Evolutionary conservation across 2,888 invertebrate genomes (phyloP).

Genomic region (Rutpela maculata): DNA sequence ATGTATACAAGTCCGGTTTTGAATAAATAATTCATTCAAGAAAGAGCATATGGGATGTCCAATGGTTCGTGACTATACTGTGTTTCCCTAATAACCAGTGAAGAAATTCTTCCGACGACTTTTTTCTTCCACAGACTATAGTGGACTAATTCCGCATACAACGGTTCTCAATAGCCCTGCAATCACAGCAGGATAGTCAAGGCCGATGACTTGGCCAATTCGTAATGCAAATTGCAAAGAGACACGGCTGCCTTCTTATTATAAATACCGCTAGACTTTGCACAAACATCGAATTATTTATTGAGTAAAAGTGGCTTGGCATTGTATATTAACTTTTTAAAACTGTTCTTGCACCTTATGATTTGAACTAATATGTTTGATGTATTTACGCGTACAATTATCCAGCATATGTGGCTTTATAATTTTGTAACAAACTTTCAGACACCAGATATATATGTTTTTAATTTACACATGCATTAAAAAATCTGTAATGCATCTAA

Average conservation of each 20-base stretch:
- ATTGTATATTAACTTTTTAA: not conserved
- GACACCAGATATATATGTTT: no score
- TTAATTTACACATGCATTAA: no score
- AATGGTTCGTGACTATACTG: no score
- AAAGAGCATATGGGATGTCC: no score
- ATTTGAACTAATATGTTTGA: no score
- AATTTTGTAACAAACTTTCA: no score
- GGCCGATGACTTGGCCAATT: slow-evolving; percentile 7
- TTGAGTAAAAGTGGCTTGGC: not conserved
- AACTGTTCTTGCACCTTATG: not conserved
- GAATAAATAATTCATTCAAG: no score
- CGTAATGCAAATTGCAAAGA: not conserved
- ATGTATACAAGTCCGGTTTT: no score
- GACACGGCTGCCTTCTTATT: slow-evolving; percentile 4
- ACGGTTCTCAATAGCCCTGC: not conserved
- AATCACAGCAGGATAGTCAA: slow-evolving; percentile 1
- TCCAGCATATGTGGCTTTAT: no score
- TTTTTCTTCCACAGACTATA: not conserved
- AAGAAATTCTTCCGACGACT: not conserved
- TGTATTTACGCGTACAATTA: no score
- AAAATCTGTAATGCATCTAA: no score
- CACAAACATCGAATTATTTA: not conserved
- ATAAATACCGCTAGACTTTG: slow-evolving; percentile 5
- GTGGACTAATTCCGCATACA: not conserved
- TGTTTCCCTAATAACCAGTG: no score